Evolutionary conservation across 2,113 vertebrate genomes (phyloP).

Genomic region (Chascanopsetta lugubris): DNA sequence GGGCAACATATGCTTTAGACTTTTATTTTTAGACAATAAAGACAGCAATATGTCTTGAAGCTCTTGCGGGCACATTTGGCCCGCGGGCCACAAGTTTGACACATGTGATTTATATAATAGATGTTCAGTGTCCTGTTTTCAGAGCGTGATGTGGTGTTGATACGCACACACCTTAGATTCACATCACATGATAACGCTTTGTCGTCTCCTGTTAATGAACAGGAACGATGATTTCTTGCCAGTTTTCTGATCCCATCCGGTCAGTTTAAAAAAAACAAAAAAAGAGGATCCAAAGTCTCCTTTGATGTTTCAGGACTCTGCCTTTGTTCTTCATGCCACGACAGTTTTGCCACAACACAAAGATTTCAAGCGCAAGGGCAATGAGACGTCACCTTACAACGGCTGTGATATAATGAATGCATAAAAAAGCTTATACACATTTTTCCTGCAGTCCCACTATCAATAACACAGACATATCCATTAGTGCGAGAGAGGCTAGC

Average conservation of each 20-base stretch:
- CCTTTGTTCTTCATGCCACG: neutral
- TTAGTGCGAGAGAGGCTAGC: constrained; percentile 65
- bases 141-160: neutral
- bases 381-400: constrained; percentile 22
- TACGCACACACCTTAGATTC: neutral
- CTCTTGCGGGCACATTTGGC: too few relatives aligned
- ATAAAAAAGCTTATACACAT: constrained; percentile 54
- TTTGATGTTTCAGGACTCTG: neutral
- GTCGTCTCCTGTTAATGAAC: constrained; percentile 5
- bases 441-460: constrained; percentile 61
- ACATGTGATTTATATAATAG: neutral
- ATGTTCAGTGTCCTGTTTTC: neutral
- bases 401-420: constrained; percentile 55
- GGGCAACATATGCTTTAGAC: too few relatives aligned
- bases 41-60: too few relatives aligned
- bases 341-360: constrained; percentile 16
- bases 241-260: constrained; percentile 7
- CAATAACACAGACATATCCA: constrained; percentile 77
- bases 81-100: neutral
- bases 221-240: constrained; percentile 10
- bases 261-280: constrained; percentile 5
- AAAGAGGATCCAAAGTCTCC: constrained; percentile 12
- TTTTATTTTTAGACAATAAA: too few relatives aligned
- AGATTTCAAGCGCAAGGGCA: constrained; percentile 48
- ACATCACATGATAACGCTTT: neutral